A percentile compares a stretch with the other conserved stretches of the same genome.
Evolutionary conservation across 2,888 invertebrate genomes (phyloP).

Genomic region (Leistus spinibarbis): DNA sequence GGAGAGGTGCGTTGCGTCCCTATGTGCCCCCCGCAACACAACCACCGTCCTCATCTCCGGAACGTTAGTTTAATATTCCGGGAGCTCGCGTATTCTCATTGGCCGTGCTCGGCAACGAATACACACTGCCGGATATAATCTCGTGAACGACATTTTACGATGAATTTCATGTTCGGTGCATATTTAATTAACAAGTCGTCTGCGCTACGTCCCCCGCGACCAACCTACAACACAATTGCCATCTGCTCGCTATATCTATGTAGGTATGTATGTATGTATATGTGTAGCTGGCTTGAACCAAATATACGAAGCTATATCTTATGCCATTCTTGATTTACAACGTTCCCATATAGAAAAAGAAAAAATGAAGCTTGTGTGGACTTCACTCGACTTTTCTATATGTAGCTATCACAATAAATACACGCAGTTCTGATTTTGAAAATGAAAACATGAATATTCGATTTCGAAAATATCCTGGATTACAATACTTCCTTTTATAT

Average conservation of each 20-base stretch:
- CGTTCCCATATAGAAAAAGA: not conserved
- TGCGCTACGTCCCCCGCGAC: slow-evolving; percentile 16
- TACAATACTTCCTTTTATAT: no score
- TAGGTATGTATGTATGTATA: slow-evolving; percentile 26
- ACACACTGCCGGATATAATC: slow-evolving; percentile 50
- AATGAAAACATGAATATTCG: no score
- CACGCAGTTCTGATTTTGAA: no score
- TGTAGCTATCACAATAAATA: no score
- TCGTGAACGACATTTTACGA: slow-evolving; percentile 53
- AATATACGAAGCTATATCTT: not conserved
- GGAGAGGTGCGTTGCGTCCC: not conserved
- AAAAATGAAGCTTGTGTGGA: not conserved
- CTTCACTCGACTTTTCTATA: not conserved
- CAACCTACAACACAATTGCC: not conserved
- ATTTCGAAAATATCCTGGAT: no score
- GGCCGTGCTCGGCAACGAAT: slow-evolving; percentile 45
- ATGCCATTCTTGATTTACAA: not conserved
- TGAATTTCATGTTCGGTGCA: slow-evolving; percentile 56
- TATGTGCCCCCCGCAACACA: slow-evolving; percentile 40
- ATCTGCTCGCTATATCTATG: slow-evolving; percentile 50
- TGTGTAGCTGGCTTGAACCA: no score
- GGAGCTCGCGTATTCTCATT: slow-evolving; percentile 44
- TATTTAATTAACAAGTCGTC: slow-evolving; percentile 57
- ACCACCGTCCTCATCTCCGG: slow-evolving; percentile 43
- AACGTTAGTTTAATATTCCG: slow-evolving; percentile 51